Evolutionary conservation across 2,797 vertebrate genomes (phyloP), one percentile per base, ranked within the genome.

Genomic region (Streptopelia turtur): DNA sequence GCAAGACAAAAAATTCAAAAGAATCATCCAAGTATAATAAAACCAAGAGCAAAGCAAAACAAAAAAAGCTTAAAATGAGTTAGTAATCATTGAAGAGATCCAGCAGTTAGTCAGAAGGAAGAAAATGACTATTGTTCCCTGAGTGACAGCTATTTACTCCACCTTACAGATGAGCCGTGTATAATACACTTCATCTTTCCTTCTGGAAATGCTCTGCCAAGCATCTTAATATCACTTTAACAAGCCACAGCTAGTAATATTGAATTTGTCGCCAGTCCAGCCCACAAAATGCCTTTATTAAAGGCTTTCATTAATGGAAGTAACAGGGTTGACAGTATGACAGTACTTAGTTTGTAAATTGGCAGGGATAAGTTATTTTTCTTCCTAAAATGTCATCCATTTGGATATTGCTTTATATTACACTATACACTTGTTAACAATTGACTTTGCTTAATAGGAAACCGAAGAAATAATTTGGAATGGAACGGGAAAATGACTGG

Each of bases 201-300:
- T 93, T 88, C 68, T 72, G 47, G 90, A 94, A 96, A 93, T 87
- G 37, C 83, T 85, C 68, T 94, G 77, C 72, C 83, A 92, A 15
- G 35, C 72, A 50, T 45, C 37, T 76, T 94, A 92, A 94, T 81
- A 52, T 31, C n/a, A 71, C 22, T 84, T 91, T 68, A 93, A 93
- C 50, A 95, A 96, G 80, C 56, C 87, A 89, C 83, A 90, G 83
- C 25, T 90, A 87, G 64, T 63, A 76, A 84, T 70, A 92, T 60
- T 39, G 76, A 87, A 87, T 83, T 80, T 94, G 61, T 87, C 1
- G 0, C 70, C 82, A 91, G 55, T 63, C 77, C 94, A 63, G 55
- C 16, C 71, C 52, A 7, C 70, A 89, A 87, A 91, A 86, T 56
- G 30, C 41, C 52, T 90, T 95, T 92, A 96, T 25, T 91, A 90